phyloP scores from a whole-genome alignment of 2,797 vertebrate species.

The Trichosurus vulpecula region DNA sequence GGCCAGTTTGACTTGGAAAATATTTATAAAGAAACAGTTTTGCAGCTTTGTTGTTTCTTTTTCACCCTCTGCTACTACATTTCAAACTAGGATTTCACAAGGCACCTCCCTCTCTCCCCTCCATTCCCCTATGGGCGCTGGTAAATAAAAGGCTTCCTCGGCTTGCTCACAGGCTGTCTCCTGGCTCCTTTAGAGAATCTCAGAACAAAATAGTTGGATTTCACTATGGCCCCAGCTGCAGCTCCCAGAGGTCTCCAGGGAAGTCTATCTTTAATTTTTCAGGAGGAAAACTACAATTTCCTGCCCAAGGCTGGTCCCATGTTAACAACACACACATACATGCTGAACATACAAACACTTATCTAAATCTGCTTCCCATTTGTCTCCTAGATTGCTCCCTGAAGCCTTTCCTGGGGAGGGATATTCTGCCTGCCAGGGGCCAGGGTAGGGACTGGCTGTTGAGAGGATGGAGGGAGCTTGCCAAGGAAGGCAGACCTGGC shows the following conservation, averaged over 20 bases:
- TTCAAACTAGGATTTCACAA: background rate
- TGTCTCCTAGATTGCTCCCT: background rate
- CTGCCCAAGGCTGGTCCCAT: constrained; percentile 41
- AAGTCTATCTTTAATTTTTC: background rate
- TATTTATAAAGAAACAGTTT: background rate
- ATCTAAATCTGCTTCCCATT: background rate
- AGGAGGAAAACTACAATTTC: constrained; percentile 2
- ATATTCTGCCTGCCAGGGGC: background rate
- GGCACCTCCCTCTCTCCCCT: background rate
- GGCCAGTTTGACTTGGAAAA: background rate
- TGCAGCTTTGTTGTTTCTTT: background rate
- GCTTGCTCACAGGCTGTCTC: background rate
- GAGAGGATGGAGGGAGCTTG: constrained; percentile 30
- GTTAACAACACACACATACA: background rate
- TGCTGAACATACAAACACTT: background rate
- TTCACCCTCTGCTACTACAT: background rate
- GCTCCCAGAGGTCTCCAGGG: background rate
- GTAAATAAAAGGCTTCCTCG: background rate
- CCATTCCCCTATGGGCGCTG: background rate
- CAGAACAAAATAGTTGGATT: background rate
- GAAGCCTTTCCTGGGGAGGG: background rate
- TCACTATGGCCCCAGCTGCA: background rate
- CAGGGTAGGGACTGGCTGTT: constrained; percentile 5
- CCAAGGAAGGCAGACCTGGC: constrained; percentile 58
- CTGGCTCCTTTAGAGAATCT: background rate